A percentile compares a stretch with the other conserved stretches of the same genome.
phyloP scores from a whole-genome alignment of 2,888 invertebrate species.

The Pyrocoelia pectoralis region DNA sequence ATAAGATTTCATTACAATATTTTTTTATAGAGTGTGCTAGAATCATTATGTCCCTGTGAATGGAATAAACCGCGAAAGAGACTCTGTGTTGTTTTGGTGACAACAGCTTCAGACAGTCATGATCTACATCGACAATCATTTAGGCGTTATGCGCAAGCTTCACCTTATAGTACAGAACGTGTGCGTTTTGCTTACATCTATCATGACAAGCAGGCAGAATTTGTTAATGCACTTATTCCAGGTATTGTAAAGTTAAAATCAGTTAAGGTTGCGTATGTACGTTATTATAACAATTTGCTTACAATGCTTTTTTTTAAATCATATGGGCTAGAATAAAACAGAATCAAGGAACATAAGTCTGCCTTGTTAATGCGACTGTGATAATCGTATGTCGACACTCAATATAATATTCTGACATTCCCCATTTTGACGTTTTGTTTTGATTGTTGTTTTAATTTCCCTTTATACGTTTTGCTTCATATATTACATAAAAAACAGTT shows the following conservation, averaged over 20 bases:
- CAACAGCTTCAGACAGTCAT: constrained; percentile 67
- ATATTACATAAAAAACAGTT: too few species aligned
- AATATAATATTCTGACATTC: too few species aligned
- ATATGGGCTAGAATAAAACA: too few species aligned
- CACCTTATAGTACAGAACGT: constrained; percentile 71
- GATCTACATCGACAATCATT: constrained; percentile 73
- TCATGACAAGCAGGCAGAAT: constrained; percentile 82
- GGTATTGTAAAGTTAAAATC: constrained; percentile 57
- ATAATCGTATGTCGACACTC: too few species aligned
- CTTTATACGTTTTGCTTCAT: too few species aligned
- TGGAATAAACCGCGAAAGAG: constrained; percentile 79
- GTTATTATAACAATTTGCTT: too few species aligned
- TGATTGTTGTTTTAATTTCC: too few species aligned
- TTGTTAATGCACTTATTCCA: constrained; percentile 77
- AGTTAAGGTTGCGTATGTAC: too few species aligned
- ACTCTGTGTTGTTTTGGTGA: constrained; percentile 82
- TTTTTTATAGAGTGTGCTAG: constrained; percentile 69
- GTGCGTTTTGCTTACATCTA: constrained; percentile 91
- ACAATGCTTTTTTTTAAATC: too few species aligned
- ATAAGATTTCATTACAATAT: constrained; percentile 38
- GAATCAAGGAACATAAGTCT: too few species aligned
- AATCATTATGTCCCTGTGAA: constrained; percentile 88
- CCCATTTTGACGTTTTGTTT: too few species aligned
- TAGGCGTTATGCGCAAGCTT: constrained; percentile 73
- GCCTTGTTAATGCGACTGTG: too few species aligned